A percentile compares a stretch with the other conserved stretches of the same genome.
These are phyloP conservation scores for Schizopygopsis pylzovi DNA, from an alignment of 2,797 vertebrate genomes.

Conservation along the genomic window DNA sequence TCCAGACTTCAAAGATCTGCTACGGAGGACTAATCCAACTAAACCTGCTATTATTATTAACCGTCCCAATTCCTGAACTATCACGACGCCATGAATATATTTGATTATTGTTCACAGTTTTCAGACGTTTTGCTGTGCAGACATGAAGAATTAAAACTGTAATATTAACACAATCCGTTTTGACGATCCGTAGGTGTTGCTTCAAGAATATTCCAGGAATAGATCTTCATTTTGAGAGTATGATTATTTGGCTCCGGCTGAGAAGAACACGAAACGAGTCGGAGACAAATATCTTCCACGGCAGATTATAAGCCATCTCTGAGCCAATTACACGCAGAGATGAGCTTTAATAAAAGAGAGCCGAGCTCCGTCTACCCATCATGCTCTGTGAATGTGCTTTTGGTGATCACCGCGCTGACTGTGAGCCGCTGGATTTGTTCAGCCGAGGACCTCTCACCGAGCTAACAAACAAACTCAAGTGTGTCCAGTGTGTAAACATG, in stretches of 20 bases:
- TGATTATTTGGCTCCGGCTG: background rate
- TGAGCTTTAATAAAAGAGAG: conserved; percentile 19
- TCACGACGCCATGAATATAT: background rate
- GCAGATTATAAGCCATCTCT: conserved; percentile 18
- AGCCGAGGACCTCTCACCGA: background rate
- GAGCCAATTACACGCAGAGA: conserved; percentile 17
- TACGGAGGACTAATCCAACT: background rate
- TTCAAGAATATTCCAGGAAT: background rate
- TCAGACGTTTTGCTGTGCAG: background rate
- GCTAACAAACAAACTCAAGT: conserved; percentile 25
- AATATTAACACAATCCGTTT: background rate
- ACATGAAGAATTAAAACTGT: background rate
- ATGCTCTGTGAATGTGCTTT: background rate
- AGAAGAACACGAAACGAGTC: background rate
- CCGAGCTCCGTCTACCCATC: background rate
- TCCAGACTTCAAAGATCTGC: background rate
- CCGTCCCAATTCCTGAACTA: background rate
- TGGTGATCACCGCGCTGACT: background rate
- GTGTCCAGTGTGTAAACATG: background rate
- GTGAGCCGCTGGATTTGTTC: background rate
- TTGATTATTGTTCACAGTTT: background rate
- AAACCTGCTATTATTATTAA: background rate
- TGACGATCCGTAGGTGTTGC: background rate
- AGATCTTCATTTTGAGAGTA: background rate
- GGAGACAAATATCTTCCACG: background rate